Conservation (phyloP, 1,140 invertebrate species). For the Lordiphosa stackelbergi region DNA sequence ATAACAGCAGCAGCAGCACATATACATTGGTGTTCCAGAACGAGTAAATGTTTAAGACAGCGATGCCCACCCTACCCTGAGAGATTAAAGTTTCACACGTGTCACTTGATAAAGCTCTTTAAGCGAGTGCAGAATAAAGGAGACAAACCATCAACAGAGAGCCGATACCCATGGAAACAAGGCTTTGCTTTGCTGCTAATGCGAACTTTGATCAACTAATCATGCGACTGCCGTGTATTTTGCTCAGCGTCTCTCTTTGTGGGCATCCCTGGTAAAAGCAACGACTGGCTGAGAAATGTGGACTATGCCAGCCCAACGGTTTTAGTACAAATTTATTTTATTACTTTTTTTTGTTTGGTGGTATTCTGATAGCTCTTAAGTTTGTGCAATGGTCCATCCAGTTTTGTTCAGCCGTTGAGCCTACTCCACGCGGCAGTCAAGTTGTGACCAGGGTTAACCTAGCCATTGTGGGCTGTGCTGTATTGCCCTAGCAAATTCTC, state of each 20-base stretch:
- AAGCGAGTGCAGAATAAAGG: too few relatives aligned
- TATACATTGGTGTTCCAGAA: conserved; percentile 70
- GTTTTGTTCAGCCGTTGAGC: conserved; percentile 4
- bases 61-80: conserved; percentile 7
- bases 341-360: background rate
- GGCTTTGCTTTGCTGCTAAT: too few relatives aligned
- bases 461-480: conserved; percentile 57
- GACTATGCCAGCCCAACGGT: conserved; percentile 3
- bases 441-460: conserved; percentile 3
- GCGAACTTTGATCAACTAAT: too few relatives aligned
- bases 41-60: conserved; percentile 36
- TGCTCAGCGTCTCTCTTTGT: too few relatives aligned
- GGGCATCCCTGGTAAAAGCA: too few relatives aligned
- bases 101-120: too few relatives aligned
- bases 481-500: conserved; percentile 72
- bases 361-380: conserved; percentile 11
- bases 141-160: too few relatives aligned
- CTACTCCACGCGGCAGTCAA: background rate
- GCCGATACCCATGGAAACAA: too few relatives aligned
- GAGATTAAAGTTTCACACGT: too few relatives aligned
- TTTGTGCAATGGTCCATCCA: conserved; percentile 12
- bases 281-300: background rate
- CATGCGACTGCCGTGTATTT: too few relatives aligned
- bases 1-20: conserved; percentile 52
- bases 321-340: conserved; percentile 40